Percentiles rank a stretch among this genome's conserved stretches.
These are phyloP conservation scores for Cirrhinus mrigala DNA, from an alignment of 2,797 vertebrate species.

Conservation along the genomic window DNA sequence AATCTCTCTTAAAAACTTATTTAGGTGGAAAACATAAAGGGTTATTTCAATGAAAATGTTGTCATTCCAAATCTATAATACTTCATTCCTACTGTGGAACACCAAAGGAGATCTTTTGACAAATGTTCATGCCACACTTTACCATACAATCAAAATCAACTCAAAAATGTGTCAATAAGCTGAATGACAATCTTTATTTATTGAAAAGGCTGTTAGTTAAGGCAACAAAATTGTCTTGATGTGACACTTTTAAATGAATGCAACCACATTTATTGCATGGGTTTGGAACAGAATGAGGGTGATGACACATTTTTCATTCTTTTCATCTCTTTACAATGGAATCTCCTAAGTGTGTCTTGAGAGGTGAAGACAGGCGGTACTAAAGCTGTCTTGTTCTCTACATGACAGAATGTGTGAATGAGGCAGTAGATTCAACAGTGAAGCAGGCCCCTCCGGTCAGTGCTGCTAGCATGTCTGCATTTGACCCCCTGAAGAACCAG, in stretches of 20 bases:
- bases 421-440: constrained; percentile 84
- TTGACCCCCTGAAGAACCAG: constrained; percentile 98
- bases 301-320: not conserved
- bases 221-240: not conserved
- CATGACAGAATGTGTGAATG: constrained; percentile 78
- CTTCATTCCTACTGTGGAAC: not conserved
- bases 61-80: not conserved
- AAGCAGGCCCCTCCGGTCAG: constrained; percentile 94
- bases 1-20: not conserved
- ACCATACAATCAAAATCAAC: not conserved
- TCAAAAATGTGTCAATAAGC: not conserved
- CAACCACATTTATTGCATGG: not conserved
- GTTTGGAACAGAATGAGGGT: not conserved
- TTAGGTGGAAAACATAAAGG: constrained; percentile 8
- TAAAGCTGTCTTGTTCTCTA: constrained; percentile 14
- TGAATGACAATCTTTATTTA: not conserved
- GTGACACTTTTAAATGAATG: not conserved
- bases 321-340: not conserved
- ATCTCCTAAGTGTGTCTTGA: not conserved
- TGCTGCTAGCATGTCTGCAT: constrained; percentile 98
- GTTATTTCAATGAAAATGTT: not conserved
- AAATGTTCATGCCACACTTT: not conserved
- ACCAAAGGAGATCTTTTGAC: not conserved
- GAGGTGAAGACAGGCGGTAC: not conserved
- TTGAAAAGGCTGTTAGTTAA: not conserved